Percentiles rank a stretch among this genome's conserved stretches.
Evolutionary conservation across 2,888 invertebrate genomes (phyloP).

Genomic region (Heteromyza rotundicornis): DNA sequence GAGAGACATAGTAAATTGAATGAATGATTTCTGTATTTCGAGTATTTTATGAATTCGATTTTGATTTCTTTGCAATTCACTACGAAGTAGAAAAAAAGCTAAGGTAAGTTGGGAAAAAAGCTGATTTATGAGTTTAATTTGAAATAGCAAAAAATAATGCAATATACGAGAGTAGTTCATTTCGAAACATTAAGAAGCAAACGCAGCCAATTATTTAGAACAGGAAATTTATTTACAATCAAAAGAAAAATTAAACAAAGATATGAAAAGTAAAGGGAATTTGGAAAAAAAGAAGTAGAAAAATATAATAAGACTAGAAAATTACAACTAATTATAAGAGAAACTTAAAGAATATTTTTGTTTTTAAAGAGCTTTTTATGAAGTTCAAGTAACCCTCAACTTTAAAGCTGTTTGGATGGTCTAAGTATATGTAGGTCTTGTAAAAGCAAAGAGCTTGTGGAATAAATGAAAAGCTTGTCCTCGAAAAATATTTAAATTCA

Average conservation of each 20-base stretch:
- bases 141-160: no score
- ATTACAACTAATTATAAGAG: neutral
- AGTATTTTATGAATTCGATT: no score
- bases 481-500: no score
- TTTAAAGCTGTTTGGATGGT: neutral
- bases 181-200: conserved; percentile 38
- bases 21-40: neutral
- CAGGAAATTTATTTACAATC: conserved; percentile 14
- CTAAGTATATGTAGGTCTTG: no score
- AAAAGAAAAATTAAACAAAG: neutral
- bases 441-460: no score
- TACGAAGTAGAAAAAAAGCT: no score
- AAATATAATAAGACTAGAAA: conserved; percentile 5
- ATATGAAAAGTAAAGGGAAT: neutral
- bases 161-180: no score
- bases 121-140: no score
- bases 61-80: no score
- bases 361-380: neutral
- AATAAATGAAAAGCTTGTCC: no score
- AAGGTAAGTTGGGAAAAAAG: no score
- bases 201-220: conserved; percentile 53
- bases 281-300: neutral
- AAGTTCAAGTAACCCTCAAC: neutral
- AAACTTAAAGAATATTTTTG: neutral
- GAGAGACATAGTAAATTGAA: neutral